Percentiles rank a stretch among this genome's conserved stretches.
These are phyloP conservation scores for Addax nasomaculatus DNA, from an alignment of 2,113 vertebrate species.

Conservation along the genomic window DNA sequence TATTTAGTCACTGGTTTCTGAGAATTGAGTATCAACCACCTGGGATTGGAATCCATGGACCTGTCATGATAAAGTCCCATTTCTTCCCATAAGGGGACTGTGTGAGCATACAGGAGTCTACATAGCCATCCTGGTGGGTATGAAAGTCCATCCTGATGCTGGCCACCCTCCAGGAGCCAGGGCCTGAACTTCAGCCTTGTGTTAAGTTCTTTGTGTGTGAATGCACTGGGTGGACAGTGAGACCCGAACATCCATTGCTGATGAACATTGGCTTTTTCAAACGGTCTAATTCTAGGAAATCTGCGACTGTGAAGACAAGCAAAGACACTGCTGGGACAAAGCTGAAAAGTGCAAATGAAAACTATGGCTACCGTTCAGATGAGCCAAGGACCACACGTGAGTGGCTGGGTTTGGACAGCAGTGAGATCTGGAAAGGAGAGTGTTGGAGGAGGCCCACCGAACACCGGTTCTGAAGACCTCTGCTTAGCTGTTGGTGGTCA, in stretches of 20 bases:
- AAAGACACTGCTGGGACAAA: neutral
- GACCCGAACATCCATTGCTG: rapidly evolving
- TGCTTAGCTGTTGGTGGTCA: rapidly evolving
- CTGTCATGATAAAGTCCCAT: rapidly evolving
- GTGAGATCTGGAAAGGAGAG: rapidly evolving
- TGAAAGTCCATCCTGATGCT: neutral
- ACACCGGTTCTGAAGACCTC: no score
- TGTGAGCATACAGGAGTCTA: rapidly evolving
- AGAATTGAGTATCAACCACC: neutral
- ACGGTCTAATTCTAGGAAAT: constrained; percentile 71
- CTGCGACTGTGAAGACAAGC: constrained; percentile 54
- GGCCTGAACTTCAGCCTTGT: rapidly evolving
- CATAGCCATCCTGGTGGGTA: rapidly evolving
- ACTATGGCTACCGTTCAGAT: constrained; percentile 74
- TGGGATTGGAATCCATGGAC: neutral
- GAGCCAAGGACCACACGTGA: constrained; percentile 58
- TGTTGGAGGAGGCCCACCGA: rapidly evolving
- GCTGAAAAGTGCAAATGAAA: constrained; percentile 65
- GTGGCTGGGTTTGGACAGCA: neutral
- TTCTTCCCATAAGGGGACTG: neutral
- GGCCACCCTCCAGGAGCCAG: neutral
- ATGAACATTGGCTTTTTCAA: neutral
- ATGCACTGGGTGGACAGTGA: neutral
- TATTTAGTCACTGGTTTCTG: neutral
- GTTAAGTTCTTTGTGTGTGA: neutral